Base-by-base conservation (phyloP, 37 sponge, comb jelly and placozoan species). In the Hexactinellida sp. region DNA sequence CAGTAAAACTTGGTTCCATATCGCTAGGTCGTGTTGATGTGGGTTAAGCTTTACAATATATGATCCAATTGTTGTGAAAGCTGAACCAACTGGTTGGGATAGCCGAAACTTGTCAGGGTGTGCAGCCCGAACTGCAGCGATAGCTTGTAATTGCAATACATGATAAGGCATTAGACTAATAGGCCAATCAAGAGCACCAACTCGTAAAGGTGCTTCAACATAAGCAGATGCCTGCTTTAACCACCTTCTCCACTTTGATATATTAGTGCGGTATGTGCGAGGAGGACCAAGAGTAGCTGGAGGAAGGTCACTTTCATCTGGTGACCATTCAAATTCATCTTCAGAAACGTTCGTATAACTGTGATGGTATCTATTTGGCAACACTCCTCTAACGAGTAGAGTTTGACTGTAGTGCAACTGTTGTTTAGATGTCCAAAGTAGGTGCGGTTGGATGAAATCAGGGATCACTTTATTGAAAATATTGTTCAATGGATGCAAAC, bases 181-280 rank as follows among this genome's bases (percentile, higher is more conserved):
- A 0, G 95, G 95, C 95, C 95, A 95, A 76, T 91, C 93, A 36
- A 95, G 88, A 38, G 93, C 90, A 7, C 93, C 85, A 28, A 95
- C 95, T 32, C 95, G 84, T 30, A 95, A 84, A 9, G 92, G 93
- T 85, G 90, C 91, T 89, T 95, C 95, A 36, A 93, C 88, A 55
- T 92, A 95, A 0, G 95, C 93, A 54, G 95, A 91, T n/a, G 95
- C 87, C 16, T 91, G 87, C 88, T 92, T 92, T 84, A 92, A 36
- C 94, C 94, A 94, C 1, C 92, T 9, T 47, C 52, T 47, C 52
- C 52, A 47, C 52, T 47, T 47, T 9, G 52, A 47, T 19, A 47
- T 47, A 16, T 47, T 47, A 47, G 52, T 47, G 16, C 52, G 52
- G 16, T 47, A 9, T 19, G 52, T 9, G 9, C 52, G 52, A 47